These are phyloP conservation scores for Lutraria lutraria DNA, from an alignment of 2,888 invertebrate species.

Conservation along the genomic window DNA sequence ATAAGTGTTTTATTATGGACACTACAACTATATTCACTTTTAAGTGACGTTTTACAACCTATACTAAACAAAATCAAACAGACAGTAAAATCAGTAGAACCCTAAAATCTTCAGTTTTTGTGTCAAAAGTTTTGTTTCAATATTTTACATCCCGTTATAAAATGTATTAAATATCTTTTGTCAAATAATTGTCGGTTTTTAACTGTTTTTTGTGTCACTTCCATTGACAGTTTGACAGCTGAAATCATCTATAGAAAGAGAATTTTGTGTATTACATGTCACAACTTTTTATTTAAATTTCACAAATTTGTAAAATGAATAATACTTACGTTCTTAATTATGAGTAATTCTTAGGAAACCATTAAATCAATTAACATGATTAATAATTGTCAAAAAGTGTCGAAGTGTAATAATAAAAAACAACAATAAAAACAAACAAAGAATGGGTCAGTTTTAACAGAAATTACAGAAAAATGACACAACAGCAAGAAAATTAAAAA, in stretches of 20 bases:
- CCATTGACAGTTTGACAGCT: constrained; percentile 17
- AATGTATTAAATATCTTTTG: constrained; percentile 10
- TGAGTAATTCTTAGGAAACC: constrained; percentile 10
- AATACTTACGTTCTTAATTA: neutral
- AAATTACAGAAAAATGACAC: neutral
- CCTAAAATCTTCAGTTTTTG: neutral
- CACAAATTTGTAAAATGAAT: neutral
- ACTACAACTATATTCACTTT: neutral
- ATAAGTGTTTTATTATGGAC: constrained; percentile 2
- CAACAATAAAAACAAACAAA: neutral
- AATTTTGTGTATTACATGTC: constrained; percentile 22
- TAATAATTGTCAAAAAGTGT: constrained; percentile 23
- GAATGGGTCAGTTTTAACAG: neutral
- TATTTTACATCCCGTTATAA: neutral
- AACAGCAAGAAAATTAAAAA: too few relatives aligned
- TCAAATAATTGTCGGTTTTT: constrained; percentile 10
- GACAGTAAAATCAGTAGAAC: neutral
- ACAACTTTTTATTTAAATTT: neutral
- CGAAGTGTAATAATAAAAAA: neutral
- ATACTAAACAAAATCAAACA: constrained; percentile 16
- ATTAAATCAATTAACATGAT: neutral
- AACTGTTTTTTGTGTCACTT: neutral
- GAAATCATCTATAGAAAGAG: neutral
- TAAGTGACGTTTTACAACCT: neutral
- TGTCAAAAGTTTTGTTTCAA: neutral